A percentile compares a stretch with the other conserved stretches of the same genome.
These are phyloP conservation scores for Neodiprion virginianus DNA, from an alignment of 1,140 invertebrate genomes.

Conservation along the genomic window DNA sequence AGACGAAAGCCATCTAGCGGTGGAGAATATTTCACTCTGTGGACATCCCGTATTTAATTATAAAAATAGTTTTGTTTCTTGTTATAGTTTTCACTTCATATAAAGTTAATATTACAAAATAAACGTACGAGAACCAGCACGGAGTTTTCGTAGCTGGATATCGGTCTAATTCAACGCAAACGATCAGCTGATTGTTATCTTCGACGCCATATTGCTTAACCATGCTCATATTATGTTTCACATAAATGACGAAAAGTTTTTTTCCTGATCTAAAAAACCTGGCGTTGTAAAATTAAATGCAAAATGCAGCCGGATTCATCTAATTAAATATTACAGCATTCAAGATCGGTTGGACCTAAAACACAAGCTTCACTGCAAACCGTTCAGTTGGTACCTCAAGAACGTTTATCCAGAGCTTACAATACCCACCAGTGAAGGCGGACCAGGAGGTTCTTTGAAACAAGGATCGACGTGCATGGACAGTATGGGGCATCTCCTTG, in stretches of 20 bases:
- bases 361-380: conserved; percentile 87
- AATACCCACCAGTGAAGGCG: conserved; percentile 70
- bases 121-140: too few species aligned
- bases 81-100: too few species aligned
- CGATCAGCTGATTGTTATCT: too few species aligned
- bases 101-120: too few species aligned
- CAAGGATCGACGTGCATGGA: conserved; percentile 89
- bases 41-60: too few species aligned
- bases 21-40: too few species aligned
- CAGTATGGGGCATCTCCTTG: conserved; percentile 89
- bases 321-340: conserved; percentile 69
- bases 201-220: too few species aligned
- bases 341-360: conserved; percentile 85
- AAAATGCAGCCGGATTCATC: not conserved
- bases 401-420: conserved; percentile 95
- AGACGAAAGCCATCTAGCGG: too few species aligned
- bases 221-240: not conserved
- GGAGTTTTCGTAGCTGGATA: too few species aligned
- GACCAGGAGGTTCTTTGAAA: conserved; percentile 68
- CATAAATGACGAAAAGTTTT: too few species aligned
- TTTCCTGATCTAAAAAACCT: not conserved
- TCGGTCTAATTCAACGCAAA: too few species aligned
- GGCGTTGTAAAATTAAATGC: not conserved
- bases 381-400: conserved; percentile 96
- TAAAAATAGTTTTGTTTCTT: too few species aligned